A percentile compares a stretch with the other conserved stretches of the same genome.
These are phyloP conservation scores for Elaeidobius kamerunicus DNA, from an alignment of 2,888 invertebrate genomes.

Conservation along the genomic window DNA sequence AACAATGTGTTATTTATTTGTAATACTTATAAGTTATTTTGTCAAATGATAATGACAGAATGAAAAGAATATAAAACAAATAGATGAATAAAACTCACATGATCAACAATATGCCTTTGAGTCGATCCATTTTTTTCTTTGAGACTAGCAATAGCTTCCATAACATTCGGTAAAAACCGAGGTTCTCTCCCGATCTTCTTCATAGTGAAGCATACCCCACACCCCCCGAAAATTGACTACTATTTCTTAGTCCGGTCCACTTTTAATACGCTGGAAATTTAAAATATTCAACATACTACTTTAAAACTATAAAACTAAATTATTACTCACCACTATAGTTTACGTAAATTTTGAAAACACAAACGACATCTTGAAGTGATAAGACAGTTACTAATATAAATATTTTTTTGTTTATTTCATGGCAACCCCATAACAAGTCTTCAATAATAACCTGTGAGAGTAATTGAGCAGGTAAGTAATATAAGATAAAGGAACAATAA, in stretches of 20 bases:
- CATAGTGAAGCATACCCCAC: slow-evolving; percentile 28
- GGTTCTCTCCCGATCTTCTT: slow-evolving; percentile 33
- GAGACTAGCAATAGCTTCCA: slow-evolving; percentile 39
- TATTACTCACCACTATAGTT: slow-evolving; percentile 11
- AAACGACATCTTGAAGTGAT: slow-evolving; percentile 5
- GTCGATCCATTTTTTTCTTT: slow-evolving; percentile 37
- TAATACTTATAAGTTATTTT: too few species aligned
- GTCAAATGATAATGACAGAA: too few species aligned
- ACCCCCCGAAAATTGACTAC: not conserved
- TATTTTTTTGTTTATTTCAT: slow-evolving; percentile 17
- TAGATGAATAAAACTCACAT: slow-evolving; percentile 20
- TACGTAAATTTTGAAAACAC: slow-evolving; percentile 21
- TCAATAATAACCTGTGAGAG: too few species aligned
- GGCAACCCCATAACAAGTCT: slow-evolving; percentile 6
- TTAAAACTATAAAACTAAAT: not conserved
- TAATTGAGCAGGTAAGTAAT: too few species aligned
- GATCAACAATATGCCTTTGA: slow-evolving; percentile 34
- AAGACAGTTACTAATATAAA: slow-evolving; percentile 12
- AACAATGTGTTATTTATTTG: not conserved
- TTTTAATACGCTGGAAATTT: not conserved
- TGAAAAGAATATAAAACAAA: not conserved
- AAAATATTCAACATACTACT: not conserved
- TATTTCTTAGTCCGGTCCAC: not conserved
- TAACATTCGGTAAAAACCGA: slow-evolving; percentile 34
- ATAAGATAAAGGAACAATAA: too few species aligned